Evolutionary conservation across 2,797 vertebrate species (phyloP).

Genomic region (Rhinella marina): DNA sequence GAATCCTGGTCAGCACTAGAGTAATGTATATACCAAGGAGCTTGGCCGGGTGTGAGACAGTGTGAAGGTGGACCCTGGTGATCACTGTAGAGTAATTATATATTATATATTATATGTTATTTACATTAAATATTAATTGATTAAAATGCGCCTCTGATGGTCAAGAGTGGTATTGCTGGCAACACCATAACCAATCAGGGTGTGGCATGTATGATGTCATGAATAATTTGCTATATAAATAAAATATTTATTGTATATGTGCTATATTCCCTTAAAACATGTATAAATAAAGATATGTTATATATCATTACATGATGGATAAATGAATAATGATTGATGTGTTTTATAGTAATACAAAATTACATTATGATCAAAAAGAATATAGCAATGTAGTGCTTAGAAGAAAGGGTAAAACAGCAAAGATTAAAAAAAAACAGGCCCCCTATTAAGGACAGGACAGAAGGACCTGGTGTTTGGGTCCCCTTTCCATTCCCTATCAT

Average conservation of each 20-base stretch:
- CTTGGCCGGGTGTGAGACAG: not conserved
- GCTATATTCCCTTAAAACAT: no score
- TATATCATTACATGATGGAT: not conserved
- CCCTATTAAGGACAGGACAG: not conserved
- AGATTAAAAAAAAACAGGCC: not conserved
- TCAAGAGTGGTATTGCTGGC: slow-evolving; percentile 36
- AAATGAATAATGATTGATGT: not conserved
- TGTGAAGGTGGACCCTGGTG: slow-evolving; percentile 31
- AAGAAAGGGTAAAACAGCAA: not conserved
- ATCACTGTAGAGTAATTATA: slow-evolving; percentile 6
- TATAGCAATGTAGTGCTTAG: not conserved
- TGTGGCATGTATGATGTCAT: not conserved
- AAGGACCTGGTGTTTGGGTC: no score
- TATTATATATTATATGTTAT: not conserved
- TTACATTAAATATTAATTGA: slow-evolving; percentile 19
- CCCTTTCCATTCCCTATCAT: no score
- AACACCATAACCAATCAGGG: slow-evolving; percentile 20
- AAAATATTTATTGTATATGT: slow-evolving; percentile 18
- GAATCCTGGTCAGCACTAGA: no score
- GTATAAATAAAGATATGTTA: not conserved
- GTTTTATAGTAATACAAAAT: not conserved
- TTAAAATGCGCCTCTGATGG: slow-evolving; percentile 7
- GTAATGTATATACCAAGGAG: not conserved
- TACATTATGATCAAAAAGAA: not conserved
- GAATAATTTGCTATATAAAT: slow-evolving; percentile 2